Base-by-base conservation (phyloP, 2,888 invertebrate species). In the Catocala nupta region DNA sequence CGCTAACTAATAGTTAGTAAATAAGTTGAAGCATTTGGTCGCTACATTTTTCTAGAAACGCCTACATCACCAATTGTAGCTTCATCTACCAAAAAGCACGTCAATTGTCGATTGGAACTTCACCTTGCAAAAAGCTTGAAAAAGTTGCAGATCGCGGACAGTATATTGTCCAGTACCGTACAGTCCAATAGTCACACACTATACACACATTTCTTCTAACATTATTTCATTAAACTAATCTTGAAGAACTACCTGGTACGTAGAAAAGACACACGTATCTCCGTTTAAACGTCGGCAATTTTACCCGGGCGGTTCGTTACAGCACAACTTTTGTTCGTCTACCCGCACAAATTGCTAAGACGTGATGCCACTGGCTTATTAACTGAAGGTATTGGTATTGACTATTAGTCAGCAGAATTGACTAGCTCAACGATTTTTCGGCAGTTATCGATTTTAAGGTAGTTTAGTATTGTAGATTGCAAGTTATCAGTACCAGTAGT, bases 221-320 rank as follows among this genome's bases (percentile, higher is more conserved):
- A 59, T 49, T 61, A 59, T 61, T 67, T 73, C 43, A 70, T 65
- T 67, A 62, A 70, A 72, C 55, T 62, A 69, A 71, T 60, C 44
- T 57, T 63, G 52, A 54, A 65, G 60, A 61, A 13, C 49, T 54
- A 47, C 36, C 53, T 44, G 16, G 13, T 47, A 53, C 16, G 12
- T 12, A 54, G 25, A 75, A 77, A 75, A 77, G 75, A 72, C 75
- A 68, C 86, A 86, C 89, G 88, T 89, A 83, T 63, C 63, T 71
- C 57, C 87, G 80, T 89, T 89, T 87, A 86, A 85, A 80, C 77
- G 81, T 71, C 70, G 80, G 76, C 84, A 84, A 89, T 81, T 82
- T 81, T 63, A 88, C 84, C 79, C 81, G 79, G 79, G 78, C 81
- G 80, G 84, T 86, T 88, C 88, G 87, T 86, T 89, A 87, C 86